phyloP scores from a whole-genome alignment of 2,113 vertebrate species.

The Festucalex cinctus region DNA sequence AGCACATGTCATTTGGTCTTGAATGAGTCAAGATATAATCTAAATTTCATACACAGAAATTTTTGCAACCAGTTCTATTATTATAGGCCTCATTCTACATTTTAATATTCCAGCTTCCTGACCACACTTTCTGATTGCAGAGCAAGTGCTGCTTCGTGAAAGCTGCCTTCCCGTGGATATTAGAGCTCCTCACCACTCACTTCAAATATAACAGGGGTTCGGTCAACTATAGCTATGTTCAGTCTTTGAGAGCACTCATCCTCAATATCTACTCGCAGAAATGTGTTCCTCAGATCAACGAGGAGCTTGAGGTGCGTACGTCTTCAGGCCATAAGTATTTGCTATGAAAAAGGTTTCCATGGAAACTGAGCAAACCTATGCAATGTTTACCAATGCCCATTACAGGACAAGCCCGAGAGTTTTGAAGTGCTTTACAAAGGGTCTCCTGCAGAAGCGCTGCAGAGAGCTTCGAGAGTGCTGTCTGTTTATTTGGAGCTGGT shows the following conservation, averaged over 20 bases:
- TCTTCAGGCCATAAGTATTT: not conserved
- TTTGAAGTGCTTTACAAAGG: constrained; percentile 65
- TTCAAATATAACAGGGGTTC: constrained; percentile 69
- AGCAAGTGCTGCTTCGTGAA: constrained; percentile 75
- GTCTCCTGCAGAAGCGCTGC: constrained; percentile 65
- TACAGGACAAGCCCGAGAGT: constrained; percentile 70
- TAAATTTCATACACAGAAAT: not conserved
- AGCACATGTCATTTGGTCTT: not conserved
- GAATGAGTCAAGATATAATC: not conserved
- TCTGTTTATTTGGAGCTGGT: constrained; percentile 70
- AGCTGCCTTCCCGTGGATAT: constrained; percentile 71
- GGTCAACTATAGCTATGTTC: constrained; percentile 66
- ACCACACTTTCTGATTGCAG: constrained; percentile 37
- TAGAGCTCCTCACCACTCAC: constrained; percentile 70
- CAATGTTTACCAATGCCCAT: constrained; percentile 9
- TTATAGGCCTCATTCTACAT: not conserved
- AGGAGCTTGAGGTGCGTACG: constrained; percentile 70
- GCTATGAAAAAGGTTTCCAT: constrained; percentile 4
- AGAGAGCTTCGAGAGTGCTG: constrained; percentile 63
- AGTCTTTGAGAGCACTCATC: constrained; percentile 65
- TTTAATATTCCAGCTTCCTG: not conserved
- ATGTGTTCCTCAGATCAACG: constrained; percentile 73
- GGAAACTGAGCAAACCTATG: constrained; percentile 3
- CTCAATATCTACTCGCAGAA: constrained; percentile 75
- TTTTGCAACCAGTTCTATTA: not conserved